Conservation (phyloP, 2,113 vertebrate species). For the Smithornis capensis region DNA sequence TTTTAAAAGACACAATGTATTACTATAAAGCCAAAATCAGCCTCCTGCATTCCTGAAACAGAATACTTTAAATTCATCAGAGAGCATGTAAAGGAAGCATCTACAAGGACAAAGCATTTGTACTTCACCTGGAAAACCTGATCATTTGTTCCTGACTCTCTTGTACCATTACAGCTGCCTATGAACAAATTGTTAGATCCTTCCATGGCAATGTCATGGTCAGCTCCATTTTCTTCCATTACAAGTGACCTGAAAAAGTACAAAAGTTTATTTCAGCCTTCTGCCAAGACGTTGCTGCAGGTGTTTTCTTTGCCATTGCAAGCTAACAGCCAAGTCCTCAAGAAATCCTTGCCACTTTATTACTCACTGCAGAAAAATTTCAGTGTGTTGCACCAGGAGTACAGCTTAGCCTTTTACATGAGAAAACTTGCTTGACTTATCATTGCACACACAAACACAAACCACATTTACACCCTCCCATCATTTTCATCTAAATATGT, state of each 20-base stretch:
- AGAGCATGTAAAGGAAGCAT: neutral
- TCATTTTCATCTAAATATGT: neutral
- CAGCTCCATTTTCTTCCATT: conserved; percentile 66
- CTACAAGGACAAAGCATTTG: neutral
- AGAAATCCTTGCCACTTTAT: neutral
- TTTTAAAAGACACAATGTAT: neutral
- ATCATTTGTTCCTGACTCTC: conserved; percentile 25
- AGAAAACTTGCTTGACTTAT: neutral
- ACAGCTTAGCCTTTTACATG: neutral
- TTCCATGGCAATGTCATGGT: conserved; percentile 36
- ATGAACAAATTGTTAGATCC: conserved; percentile 32
- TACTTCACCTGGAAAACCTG: conserved; percentile 54
- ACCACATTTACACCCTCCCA: neutral
- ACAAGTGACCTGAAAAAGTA: conserved; percentile 62
- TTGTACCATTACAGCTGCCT: conserved; percentile 20
- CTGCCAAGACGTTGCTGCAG: neutral
- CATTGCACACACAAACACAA: neutral
- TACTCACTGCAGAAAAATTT: neutral
- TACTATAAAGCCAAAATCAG: neutral
- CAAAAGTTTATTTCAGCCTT: neutral
- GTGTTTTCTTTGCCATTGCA: neutral
- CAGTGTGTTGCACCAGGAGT: neutral
- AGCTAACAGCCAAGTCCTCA: neutral
- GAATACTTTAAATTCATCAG: neutral
- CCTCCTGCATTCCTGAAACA: neutral